These are phyloP conservation scores for Vipera latastei DNA, from an alignment of 2,797 vertebrate genomes.

Conservation along the genomic window DNA sequence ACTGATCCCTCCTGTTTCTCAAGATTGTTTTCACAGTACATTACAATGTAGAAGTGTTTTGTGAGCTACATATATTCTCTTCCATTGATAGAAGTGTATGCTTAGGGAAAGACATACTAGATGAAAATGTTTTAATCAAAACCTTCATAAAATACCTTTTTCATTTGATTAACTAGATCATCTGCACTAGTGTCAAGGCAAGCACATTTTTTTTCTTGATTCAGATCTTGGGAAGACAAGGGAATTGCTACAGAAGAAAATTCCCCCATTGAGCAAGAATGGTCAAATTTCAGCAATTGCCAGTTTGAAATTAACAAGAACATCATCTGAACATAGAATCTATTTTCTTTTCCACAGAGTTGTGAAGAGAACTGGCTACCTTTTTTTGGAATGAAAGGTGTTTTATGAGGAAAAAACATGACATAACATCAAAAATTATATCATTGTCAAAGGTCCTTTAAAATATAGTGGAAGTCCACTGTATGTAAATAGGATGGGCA, in stretches of 20 bases:
- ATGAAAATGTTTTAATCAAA: background rate
- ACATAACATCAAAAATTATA: background rate
- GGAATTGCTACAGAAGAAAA: background rate
- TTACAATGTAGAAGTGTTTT: background rate
- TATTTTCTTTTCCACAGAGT: background rate
- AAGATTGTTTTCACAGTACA: background rate
- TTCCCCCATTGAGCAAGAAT: background rate
- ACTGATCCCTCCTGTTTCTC: background rate
- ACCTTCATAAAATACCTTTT: background rate
- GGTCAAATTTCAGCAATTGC: background rate
- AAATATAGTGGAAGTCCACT: background rate
- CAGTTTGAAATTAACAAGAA: background rate
- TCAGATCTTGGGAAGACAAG: background rate
- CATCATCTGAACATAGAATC: background rate
- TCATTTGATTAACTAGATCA: background rate
- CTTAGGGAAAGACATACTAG: background rate
- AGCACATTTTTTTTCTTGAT: background rate
- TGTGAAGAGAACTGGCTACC: background rate
- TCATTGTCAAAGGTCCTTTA: background rate
- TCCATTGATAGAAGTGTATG: background rate
- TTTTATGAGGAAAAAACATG: background rate
- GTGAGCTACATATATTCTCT: background rate
- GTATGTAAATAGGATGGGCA: background rate
- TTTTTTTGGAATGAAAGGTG: background rate
- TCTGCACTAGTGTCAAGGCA: background rate